Base-by-base conservation (phyloP, 2,888 invertebrate genomes). In the Chaetogeoica ovagalla region DNA sequence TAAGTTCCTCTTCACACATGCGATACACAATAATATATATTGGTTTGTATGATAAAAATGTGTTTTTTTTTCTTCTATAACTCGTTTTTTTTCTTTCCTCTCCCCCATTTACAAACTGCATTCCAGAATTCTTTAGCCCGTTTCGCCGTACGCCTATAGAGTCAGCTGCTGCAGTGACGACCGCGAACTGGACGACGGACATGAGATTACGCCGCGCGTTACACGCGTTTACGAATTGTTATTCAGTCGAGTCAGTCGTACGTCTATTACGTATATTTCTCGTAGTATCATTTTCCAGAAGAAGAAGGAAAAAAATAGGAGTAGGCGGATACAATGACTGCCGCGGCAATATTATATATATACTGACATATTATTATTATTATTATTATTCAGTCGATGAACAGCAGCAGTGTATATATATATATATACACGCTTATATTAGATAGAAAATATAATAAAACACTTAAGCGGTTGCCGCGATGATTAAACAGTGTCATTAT, bases 1-100 rank as follows among this genome's bases (percentile, higher is more conserved):
- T 37, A 69, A 68, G 48, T 69, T 76, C 68, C 59, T 76, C 76
- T 76, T 76, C 68, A 76, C 76, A 69, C 76, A 76, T 60, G 68
- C 76, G 48, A 68, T 76, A 30, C 30, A 76, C 30, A 76, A 68
- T 55, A 30, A 70, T 48, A 57, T 48, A 57, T 76, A 76, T 76
- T 68, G 76, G 76, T 76, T 76, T 75, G 30, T 65, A 65, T 74
- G 30, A 30, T 30, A 4, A 30, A 30, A 30, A 75, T 48, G 68
- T 68, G 23, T 74, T 65, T 65, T 70, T 73, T 69, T 69, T 21
- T 57, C 57, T 73, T 69, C 52, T 21, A 52, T 70, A 70, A 77
- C 69, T 62, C 52, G 77, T 77, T 70, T 76, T 74, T 30, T 4
- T 30, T 30, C 30, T 4, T 30, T 30, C 30, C 30, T 30, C 30